Percentiles rank a stretch among this genome's conserved stretches.
Evolutionary conservation across 2,888 invertebrate genomes (phyloP).

Genomic region (Polydesmus complanatus): DNA sequence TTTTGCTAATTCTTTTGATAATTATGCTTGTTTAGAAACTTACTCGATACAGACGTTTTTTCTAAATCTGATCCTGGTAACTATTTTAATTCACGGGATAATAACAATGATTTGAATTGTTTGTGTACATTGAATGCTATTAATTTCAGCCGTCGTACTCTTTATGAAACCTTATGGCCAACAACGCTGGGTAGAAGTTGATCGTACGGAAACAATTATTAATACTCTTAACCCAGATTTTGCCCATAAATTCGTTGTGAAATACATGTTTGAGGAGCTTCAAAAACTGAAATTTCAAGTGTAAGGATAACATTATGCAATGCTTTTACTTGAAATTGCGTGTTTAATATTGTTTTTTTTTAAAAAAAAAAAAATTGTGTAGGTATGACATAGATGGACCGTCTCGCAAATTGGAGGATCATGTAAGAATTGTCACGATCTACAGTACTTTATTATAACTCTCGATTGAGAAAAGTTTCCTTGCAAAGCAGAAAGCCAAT

Average conservation of each 20-base stretch:
- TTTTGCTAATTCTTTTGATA: neutral
- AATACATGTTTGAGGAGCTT: slow-evolving; percentile 44
- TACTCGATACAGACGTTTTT: slow-evolving; percentile 32
- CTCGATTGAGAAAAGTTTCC: too few relatives aligned
- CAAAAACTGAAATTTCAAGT: slow-evolving; percentile 41
- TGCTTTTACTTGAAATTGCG: neutral
- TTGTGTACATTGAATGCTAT: neutral
- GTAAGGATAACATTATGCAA: slow-evolving; percentile 5
- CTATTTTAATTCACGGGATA: slow-evolving; percentile 11
- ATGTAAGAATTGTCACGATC: slow-evolving; percentile 8
- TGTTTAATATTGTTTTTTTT: neutral
- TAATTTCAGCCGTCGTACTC: slow-evolving; percentile 24
- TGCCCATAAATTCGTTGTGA: slow-evolving; percentile 39
- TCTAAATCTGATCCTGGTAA: slow-evolving; percentile 36
- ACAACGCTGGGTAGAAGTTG: slow-evolving; percentile 30
- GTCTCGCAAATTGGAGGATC: slow-evolving; percentile 11
- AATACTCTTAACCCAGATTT: slow-evolving; percentile 40
- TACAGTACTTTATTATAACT: slow-evolving; percentile 1
- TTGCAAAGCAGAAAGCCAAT: too few relatives aligned
- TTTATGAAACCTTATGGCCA: slow-evolving; percentile 31
- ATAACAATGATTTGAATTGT: neutral
- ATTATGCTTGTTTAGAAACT: slow-evolving; percentile 24
- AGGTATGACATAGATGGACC: slow-evolving; percentile 17
- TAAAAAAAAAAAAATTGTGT: neutral
- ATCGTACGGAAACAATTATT: slow-evolving; percentile 36